A percentile compares a stretch with the other conserved stretches of the same genome.
Evolutionary conservation across 1,140 invertebrate genomes (phyloP).

Genomic region (Medauroidea extradentata): DNA sequence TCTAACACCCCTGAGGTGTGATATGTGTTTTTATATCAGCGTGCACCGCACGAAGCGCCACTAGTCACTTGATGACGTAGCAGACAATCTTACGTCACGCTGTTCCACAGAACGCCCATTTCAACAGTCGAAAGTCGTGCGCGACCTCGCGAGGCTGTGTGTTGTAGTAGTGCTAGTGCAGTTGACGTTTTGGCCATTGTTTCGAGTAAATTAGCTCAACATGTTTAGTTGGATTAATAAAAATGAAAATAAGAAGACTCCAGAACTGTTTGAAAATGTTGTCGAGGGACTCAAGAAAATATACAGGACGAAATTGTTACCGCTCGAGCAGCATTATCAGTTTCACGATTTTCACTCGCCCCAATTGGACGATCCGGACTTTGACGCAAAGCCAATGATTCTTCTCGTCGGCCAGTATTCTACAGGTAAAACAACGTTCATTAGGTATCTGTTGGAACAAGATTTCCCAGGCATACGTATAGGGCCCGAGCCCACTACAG

Average conservation of each 20-base stretch:
- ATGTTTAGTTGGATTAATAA: slow-evolving; percentile 80
- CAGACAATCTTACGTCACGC: no score
- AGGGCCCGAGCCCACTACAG: slow-evolving; percentile 95
- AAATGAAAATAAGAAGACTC: slow-evolving; percentile 52
- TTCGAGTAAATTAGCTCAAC: neutral
- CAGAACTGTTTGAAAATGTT: slow-evolving; percentile 83
- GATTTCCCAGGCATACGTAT: slow-evolving; percentile 95
- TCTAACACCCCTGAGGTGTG: no score
- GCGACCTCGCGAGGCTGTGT: no score
- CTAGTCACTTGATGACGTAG: no score
- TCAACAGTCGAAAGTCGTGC: no score
- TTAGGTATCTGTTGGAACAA: slow-evolving; percentile 88
- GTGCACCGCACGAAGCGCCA: no score
- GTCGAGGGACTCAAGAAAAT: slow-evolving; percentile 85
- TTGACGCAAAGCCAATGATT: slow-evolving; percentile 99
- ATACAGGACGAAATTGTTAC: slow-evolving; percentile 87
- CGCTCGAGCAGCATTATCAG: slow-evolving; percentile 87
- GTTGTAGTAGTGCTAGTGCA: no score
- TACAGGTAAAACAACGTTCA: slow-evolving; percentile 98
- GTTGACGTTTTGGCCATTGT: no score
- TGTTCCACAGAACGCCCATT: no score
- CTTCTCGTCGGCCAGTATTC: slow-evolving; percentile 97
- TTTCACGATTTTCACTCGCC: slow-evolving; percentile 98
- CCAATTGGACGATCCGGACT: slow-evolving; percentile 93
- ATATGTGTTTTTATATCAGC: no score